Conservation (phyloP, 1,140 invertebrate species). For the Dolichoris vasculosae region DNA sequence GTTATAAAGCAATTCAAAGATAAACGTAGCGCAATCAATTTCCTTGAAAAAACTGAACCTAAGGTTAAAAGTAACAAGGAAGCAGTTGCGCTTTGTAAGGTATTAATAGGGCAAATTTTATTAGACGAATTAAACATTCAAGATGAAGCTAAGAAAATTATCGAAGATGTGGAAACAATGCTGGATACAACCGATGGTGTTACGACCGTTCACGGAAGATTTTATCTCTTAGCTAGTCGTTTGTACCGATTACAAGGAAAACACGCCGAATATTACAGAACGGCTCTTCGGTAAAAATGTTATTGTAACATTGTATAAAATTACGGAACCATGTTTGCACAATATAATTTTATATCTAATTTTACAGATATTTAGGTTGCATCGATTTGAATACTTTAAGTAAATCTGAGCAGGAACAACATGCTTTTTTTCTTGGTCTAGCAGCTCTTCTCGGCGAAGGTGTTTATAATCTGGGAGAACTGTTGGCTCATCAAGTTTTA, state of each 20-base stretch:
- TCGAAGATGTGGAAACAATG: conserved; percentile 91
- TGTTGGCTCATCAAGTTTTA: conserved; percentile 96
- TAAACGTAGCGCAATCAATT: conserved; percentile 87
- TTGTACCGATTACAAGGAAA: conserved; percentile 88
- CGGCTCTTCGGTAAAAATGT: conserved; percentile 83
- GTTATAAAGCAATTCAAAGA: conserved; percentile 88
- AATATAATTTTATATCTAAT: conserved; percentile 23
- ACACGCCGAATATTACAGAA: conserved; percentile 95
- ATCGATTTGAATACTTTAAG: conserved; percentile 83
- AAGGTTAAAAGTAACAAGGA: conserved; percentile 93
- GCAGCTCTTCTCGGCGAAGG: conserved; percentile 96
- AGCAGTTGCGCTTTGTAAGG: conserved; percentile 89
- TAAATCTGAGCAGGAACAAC: conserved; percentile 83
- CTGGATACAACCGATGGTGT: conserved; percentile 93
- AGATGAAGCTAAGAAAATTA: conserved; percentile 88
- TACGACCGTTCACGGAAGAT: conserved; percentile 94
- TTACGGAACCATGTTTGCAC: not conserved
- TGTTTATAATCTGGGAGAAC: conserved; percentile 98
- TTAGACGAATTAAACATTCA: conserved; percentile 88
- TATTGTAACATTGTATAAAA: not conserved
- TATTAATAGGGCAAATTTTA: conserved; percentile 89
- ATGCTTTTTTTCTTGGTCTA: conserved; percentile 93
- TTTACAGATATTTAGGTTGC: conserved; percentile 89
- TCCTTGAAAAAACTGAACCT: conserved; percentile 88
- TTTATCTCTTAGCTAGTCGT: conserved; percentile 95